Conservation (phyloP, 2,888 invertebrate species). For the Neoitamus cyanurus region DNA sequence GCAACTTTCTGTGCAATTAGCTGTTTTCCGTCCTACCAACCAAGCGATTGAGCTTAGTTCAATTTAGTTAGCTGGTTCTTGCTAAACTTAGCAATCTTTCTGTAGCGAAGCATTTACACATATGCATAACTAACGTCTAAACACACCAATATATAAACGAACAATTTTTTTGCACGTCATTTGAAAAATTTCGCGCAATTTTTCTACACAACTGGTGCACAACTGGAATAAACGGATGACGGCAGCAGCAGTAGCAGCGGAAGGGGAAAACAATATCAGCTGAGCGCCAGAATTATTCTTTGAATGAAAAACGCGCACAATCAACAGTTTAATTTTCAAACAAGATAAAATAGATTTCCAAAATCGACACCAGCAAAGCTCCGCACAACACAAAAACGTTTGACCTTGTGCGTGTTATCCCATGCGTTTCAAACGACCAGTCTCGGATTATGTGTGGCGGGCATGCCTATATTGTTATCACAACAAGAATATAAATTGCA, state of each 20-base stretch:
- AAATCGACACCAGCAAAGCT: conserved; percentile 22
- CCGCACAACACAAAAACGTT: conserved; percentile 57
- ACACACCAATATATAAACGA: conserved; percentile 12
- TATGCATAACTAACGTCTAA: neutral
- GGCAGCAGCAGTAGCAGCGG: neutral
- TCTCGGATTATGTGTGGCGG: conserved; percentile 41
- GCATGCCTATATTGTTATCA: conserved; percentile 32
- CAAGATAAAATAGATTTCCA: conserved; percentile 41
- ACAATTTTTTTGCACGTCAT: conserved; percentile 27
- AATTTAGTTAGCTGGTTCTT: neutral
- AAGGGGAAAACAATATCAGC: conserved; percentile 9
- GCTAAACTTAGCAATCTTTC: neutral
- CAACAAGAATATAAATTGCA: conserved; percentile 15
- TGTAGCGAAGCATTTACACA: neutral
- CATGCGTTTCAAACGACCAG: conserved; percentile 59
- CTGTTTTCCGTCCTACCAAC: neutral
- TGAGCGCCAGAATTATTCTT: conserved; percentile 17
- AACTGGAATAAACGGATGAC: neutral
- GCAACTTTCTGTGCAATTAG: neutral
- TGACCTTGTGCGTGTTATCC: conserved; percentile 64
- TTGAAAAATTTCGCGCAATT: neutral
- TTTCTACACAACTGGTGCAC: neutral
- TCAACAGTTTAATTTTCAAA: conserved; percentile 28
- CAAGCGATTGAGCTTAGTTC: neutral
- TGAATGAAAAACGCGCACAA: conserved; percentile 12